Evolutionary conservation across 2,888 invertebrate genomes (phyloP), one percentile per base, ranked within the genome.

Genomic region (Phengaris arion): DNA sequence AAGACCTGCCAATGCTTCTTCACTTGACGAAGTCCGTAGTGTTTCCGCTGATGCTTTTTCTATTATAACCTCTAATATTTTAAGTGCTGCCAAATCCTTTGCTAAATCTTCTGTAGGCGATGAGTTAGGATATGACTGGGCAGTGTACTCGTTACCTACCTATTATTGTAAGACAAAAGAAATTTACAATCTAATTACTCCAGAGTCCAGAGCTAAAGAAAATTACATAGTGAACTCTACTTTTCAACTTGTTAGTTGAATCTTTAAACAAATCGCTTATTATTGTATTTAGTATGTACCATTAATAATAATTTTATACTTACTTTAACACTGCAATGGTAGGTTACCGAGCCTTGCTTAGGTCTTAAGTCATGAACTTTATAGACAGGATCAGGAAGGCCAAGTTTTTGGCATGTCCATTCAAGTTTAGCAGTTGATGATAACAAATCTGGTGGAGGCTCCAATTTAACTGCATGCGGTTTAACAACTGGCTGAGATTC

Each of bases 331-430:
- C 85, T 87, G 79, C 94, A 93, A 79, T 87, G 85, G 80, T 88
- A 93, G 74, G 78, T 85, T 10, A 83, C 85, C 3, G 89, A 87
- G 57, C 86, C 89, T 13, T 85, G 85, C 82, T 89, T 92, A 6
- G 86, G 86, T 76, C 85, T 80, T 57, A 85, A 79, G 75, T 88
- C 87, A 74, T 85, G 85, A 52, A 89, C 84, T 80, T 91, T 94
- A 79, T 86, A 93, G 7, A 91, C 85, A 1, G 94, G 94, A 78
- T 86, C 85, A 51, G 89, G 87, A 48, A 94, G 84, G 69, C 92
- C 91, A 48, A 94, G 83, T 82, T 91, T 91, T 76, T 85, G 87
- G 82, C 93, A 93, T 57, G 91, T 92, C 93, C 93, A 93, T 77
- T 90, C 92, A 64, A 93, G 82, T 82, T 89, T 92, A 6, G 83